Conservation (phyloP, 2,888 invertebrate genomes). For the Tetranychus truncatus region DNA sequence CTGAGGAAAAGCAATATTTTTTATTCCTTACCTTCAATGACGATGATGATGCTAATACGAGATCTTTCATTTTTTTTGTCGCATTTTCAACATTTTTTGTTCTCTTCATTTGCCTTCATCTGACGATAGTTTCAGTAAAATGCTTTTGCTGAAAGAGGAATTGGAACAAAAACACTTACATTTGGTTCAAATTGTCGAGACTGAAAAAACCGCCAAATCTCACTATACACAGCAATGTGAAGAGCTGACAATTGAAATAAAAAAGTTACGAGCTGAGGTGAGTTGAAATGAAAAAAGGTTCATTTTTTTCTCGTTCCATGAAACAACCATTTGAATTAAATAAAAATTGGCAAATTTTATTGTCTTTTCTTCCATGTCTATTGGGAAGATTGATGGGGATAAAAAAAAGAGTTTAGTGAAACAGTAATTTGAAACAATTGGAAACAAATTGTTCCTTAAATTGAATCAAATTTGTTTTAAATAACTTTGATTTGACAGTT, state of each 20-base stretch:
- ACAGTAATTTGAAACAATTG: too few species aligned
- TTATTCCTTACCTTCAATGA: background rate
- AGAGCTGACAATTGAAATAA: constrained; percentile 67
- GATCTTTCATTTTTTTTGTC: constrained; percentile 9
- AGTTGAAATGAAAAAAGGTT: constrained; percentile 21
- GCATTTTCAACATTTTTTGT: background rate
- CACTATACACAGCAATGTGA: constrained; percentile 82
- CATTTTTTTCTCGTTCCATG: too few species aligned
- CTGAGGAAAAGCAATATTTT: too few species aligned
- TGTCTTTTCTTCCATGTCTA: too few species aligned
- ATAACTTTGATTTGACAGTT: too few species aligned
- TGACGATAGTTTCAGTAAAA: constrained; percentile 56
- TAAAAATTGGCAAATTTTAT: too few species aligned
- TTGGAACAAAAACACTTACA: constrained; percentile 78
- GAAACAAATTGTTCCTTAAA: too few species aligned
- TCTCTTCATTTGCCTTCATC: too few species aligned
- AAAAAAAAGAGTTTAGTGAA: too few species aligned
- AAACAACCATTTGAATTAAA: too few species aligned
- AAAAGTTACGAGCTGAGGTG: constrained; percentile 70
- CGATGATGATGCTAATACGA: background rate
- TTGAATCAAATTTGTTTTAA: too few species aligned
- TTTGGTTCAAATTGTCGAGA: constrained; percentile 63
- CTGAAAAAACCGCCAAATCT: constrained; percentile 77
- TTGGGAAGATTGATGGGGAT: too few species aligned
- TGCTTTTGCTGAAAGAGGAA: constrained; percentile 70